Evolutionary conservation across 2,888 invertebrate genomes (phyloP).

Genomic region (Schizaphis graminum): DNA sequence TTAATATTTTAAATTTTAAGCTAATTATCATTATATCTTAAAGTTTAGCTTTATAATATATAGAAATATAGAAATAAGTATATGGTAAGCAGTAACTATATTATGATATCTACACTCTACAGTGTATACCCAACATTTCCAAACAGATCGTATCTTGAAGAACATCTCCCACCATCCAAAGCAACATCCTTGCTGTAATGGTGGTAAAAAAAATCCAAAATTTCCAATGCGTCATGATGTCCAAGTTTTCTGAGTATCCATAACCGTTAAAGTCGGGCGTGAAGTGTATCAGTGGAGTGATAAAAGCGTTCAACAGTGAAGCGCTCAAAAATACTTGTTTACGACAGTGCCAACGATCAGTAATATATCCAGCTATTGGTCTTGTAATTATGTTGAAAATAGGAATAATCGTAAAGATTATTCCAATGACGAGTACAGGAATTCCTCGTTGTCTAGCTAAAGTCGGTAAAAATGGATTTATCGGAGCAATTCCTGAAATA

Average conservation of each 20-base stretch:
- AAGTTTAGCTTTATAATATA: neutral
- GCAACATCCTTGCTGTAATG: neutral
- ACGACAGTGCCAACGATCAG: slow-evolving; percentile 82
- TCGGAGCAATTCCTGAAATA: slow-evolving; percentile 57
- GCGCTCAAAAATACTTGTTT: slow-evolving; percentile 76
- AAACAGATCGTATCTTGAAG: slow-evolving; percentile 66
- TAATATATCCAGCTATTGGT: slow-evolving; percentile 83
- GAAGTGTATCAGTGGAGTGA: slow-evolving; percentile 30
- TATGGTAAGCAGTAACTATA: neutral
- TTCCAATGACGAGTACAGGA: slow-evolving; percentile 43
- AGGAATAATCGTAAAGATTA: slow-evolving; percentile 30
- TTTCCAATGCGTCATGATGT: slow-evolving; percentile 14
- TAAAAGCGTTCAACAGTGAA: slow-evolving; percentile 31
- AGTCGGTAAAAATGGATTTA: slow-evolving; percentile 44
- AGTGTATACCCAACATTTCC: slow-evolving; percentile 59
- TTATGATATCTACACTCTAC: neutral
- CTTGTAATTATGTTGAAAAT: slow-evolving; percentile 81
- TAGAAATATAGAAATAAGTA: neutral
- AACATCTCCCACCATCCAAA: slow-evolving; percentile 54
- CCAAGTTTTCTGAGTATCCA: neutral
- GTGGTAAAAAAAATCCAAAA: slow-evolving; percentile 15
- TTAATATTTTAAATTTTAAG: too few species aligned
- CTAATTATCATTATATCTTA: neutral
- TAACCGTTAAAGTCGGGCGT: neutral
- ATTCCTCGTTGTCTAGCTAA: slow-evolving; percentile 61